These are phyloP conservation scores for Trachops cirrhosus DNA, from an alignment of 2,797 vertebrate genomes.

Conservation along the genomic window DNA sequence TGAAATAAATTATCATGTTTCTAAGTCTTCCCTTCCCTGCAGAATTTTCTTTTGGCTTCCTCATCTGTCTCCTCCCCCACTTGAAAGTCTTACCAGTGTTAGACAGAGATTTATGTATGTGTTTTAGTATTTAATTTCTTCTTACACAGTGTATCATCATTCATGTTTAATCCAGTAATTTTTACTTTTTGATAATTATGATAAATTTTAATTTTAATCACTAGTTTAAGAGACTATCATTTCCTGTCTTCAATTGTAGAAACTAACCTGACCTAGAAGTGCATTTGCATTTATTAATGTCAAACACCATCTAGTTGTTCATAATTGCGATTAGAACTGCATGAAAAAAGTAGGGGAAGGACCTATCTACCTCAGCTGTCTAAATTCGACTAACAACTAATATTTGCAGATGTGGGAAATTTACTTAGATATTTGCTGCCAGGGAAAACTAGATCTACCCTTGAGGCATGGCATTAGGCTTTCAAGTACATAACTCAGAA, in stretches of 20 bases:
- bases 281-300: constrained; percentile 53
- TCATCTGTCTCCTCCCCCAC: neutral
- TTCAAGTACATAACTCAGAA: constrained; percentile 1
- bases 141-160: neutral
- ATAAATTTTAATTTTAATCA: constrained; percentile 41
- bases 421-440: constrained; percentile 21
- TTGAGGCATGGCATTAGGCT: constrained; percentile 54
- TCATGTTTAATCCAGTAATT: neutral
- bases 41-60: neutral
- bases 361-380: constrained; percentile 54
- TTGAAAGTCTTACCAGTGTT: neutral
- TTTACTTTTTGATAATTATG: constrained; percentile 31
- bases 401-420: constrained; percentile 62
- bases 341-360: neutral
- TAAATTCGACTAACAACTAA: constrained; percentile 56
- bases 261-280: constrained; percentile 1
- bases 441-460: constrained; percentile 57
- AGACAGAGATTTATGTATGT: neutral
- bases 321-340: constrained; percentile 11
- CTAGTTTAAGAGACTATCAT: constrained; percentile 16
- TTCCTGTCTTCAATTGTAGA: neutral
- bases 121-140: constrained; percentile 17
- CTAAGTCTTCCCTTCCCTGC: neutral
- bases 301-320: constrained; percentile 37
- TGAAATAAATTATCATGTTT: neutral